Conservation (phyloP, 2,113 vertebrate genomes). For the Ptilorrhoa leucosticta region DNA sequence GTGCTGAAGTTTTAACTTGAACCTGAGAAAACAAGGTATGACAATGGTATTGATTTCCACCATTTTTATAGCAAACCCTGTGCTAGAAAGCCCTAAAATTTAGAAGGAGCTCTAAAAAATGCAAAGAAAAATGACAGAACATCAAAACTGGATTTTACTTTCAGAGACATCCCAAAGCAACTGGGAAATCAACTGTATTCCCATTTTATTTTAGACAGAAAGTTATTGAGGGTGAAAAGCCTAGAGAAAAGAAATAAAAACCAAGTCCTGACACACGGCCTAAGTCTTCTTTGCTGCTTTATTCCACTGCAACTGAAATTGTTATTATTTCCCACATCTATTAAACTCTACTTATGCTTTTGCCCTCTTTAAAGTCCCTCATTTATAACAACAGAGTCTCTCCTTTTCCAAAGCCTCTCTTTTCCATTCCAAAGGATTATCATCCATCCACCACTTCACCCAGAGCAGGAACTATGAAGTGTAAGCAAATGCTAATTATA, state of each 20-base stretch:
- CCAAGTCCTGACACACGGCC: background rate
- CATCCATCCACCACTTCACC: background rate
- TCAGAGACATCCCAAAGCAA: background rate
- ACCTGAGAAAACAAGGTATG: background rate
- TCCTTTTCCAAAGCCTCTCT: background rate
- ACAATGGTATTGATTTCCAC: background rate
- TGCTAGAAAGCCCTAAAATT: background rate
- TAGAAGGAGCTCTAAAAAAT: background rate
- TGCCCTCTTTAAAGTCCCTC: background rate
- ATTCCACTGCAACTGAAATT: background rate
- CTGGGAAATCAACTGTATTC: background rate
- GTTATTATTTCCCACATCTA: background rate
- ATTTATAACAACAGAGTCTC: background rate
- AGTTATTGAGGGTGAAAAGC: background rate
- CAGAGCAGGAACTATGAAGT: background rate
- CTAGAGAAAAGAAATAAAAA: background rate
- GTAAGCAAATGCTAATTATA: slow-evolving; percentile 41
- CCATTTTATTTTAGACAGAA: background rate
- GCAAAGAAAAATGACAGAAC: background rate
- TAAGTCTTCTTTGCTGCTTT: background rate
- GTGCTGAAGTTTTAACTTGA: background rate
- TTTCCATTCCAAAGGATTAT: background rate
- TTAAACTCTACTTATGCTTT: background rate
- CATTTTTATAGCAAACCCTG: background rate
- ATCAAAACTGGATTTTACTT: background rate